Evolutionary conservation across 2,113 vertebrate genomes (phyloP).

Genomic region (Lates calcarifer): DNA sequence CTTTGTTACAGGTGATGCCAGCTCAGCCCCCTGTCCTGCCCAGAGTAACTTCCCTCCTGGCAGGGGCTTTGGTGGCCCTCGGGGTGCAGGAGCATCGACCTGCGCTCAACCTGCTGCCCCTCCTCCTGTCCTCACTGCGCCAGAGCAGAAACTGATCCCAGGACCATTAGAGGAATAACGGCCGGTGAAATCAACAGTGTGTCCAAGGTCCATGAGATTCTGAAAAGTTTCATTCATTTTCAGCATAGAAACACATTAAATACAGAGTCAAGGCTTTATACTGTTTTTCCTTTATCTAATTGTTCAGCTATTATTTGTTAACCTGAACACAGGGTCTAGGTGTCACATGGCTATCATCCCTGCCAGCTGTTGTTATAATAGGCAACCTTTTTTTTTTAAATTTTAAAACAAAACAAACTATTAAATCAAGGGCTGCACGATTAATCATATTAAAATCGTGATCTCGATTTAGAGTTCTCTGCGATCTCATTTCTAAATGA

Average conservation of each 20-base stretch:
- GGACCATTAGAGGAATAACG: neutral
- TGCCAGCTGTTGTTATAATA: neutral
- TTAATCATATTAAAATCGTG: too few species aligned
- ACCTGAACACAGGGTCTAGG: neutral
- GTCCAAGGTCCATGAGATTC: neutral
- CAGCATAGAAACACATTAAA: slow-evolving; percentile 11
- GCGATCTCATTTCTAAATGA: too few species aligned
- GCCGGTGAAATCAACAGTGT: neutral
- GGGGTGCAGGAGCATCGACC: slow-evolving; percentile 88
- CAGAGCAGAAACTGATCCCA: slow-evolving; percentile 68
- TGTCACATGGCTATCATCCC: neutral
- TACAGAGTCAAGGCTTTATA: neutral
- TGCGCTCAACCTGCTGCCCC: slow-evolving; percentile 82
- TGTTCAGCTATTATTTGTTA: neutral
- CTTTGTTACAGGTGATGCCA: slow-evolving; percentile 85
- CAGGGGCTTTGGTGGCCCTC: slow-evolving; percentile 86
- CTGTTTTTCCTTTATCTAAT: neutral
- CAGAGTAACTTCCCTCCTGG: slow-evolving; percentile 84
- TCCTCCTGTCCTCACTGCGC: slow-evolving; percentile 75
- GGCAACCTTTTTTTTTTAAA: too few species aligned
- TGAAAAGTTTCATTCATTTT: neutral
- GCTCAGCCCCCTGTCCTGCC: slow-evolving; percentile 84
- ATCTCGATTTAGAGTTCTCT: too few species aligned
- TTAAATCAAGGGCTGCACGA: too few species aligned
- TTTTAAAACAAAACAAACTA: too few species aligned